Evolutionary conservation across 2,888 invertebrate species (phyloP).

Genomic region (Prostheceraeus crozeri): DNA sequence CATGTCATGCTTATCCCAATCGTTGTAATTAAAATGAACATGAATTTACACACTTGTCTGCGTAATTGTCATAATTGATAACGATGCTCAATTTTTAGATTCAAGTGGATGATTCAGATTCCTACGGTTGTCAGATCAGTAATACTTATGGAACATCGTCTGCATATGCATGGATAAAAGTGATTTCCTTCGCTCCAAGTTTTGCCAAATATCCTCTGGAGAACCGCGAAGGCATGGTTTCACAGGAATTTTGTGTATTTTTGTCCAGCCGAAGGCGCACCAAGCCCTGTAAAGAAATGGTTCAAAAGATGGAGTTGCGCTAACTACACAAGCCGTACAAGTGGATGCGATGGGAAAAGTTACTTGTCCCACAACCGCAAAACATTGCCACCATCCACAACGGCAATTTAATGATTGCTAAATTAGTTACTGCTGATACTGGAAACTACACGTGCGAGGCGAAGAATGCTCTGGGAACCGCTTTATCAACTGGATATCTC

Average conservation of each 20-base stretch:
- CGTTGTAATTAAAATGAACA: no score
- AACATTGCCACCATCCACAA: constrained; percentile 75
- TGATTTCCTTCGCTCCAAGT: constrained; percentile 64
- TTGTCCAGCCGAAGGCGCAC: constrained; percentile 91
- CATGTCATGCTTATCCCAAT: no score
- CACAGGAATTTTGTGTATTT: no score
- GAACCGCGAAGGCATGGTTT: constrained; percentile 63
- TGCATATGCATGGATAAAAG: constrained; percentile 24
- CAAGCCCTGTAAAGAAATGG: no score
- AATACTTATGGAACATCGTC: constrained; percentile 25
- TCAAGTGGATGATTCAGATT: constrained; percentile 6
- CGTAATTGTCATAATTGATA: no score
- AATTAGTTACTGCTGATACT: constrained; percentile 43
- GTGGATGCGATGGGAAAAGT: no score
- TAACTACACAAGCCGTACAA: no score
- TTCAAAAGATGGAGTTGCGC: no score
- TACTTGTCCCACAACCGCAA: no score
- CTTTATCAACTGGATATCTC: constrained; percentile 34
- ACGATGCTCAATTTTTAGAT: no score
- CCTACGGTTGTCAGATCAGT: constrained; percentile 28
- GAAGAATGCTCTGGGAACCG: constrained; percentile 44
- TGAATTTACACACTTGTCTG: no score
- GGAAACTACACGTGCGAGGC: constrained; percentile 49
- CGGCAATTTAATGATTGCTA: constrained; percentile 74
- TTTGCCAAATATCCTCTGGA: constrained; percentile 82